Evolutionary conservation across 2,888 invertebrate genomes (phyloP).

Genomic region (Drosophila meridionalis): DNA sequence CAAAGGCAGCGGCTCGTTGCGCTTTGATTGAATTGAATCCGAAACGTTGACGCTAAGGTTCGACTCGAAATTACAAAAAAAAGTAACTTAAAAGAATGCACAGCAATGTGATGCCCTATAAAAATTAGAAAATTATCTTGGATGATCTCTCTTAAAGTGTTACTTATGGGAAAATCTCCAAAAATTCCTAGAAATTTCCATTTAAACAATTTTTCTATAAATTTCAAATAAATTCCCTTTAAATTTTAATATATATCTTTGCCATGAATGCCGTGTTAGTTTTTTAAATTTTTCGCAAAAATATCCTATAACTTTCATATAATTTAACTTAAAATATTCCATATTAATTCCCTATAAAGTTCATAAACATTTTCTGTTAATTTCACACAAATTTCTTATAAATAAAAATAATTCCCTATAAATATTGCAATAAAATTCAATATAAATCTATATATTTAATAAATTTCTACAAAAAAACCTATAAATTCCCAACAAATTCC

Average conservation of each 20-base stretch:
- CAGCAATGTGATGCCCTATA: conserved; percentile 3
- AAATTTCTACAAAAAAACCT: too few relatives aligned
- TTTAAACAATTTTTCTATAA: background rate
- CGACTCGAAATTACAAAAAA: conserved; percentile 40
- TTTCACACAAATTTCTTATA: background rate
- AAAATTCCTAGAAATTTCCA: too few relatives aligned
- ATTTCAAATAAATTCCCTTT: background rate
- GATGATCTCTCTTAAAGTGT: background rate
- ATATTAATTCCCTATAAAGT: background rate
- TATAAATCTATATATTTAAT: too few relatives aligned
- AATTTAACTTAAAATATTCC: background rate
- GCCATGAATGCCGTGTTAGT: too few relatives aligned
- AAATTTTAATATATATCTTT: too few relatives aligned
- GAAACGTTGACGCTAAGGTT: conserved; percentile 53
- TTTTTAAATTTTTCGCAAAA: too few relatives aligned
- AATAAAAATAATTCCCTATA: too few relatives aligned
- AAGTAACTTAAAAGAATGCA: background rate
- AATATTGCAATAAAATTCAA: too few relatives aligned
- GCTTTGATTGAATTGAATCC: conserved; percentile 78
- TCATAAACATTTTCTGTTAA: background rate
- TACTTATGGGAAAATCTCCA: background rate
- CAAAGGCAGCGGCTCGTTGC: conserved; percentile 67
- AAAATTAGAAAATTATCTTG: background rate
- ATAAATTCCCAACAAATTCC: too few relatives aligned
- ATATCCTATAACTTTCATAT: background rate